Evolutionary conservation across 2,113 vertebrate species (phyloP).

Genomic region (Lamprotornis superbus): DNA sequence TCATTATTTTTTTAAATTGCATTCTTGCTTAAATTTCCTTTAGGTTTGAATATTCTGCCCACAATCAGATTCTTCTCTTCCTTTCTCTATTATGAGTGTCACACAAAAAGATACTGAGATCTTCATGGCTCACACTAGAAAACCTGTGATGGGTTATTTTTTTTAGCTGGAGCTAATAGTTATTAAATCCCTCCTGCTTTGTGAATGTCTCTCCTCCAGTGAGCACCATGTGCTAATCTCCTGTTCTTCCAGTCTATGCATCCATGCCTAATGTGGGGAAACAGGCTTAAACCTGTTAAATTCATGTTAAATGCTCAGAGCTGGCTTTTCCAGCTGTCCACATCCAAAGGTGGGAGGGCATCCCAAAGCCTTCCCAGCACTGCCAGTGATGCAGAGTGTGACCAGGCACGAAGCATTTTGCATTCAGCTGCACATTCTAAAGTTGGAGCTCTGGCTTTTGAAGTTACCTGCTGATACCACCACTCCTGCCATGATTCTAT

Average conservation of each 20-base stretch:
- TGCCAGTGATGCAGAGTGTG: neutral
- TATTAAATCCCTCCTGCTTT: slow-evolving; percentile 4
- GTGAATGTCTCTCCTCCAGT: neutral
- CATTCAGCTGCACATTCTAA: neutral
- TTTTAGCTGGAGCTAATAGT: neutral
- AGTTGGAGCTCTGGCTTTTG: neutral
- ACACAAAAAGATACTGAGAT: neutral
- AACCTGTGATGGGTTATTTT: neutral
- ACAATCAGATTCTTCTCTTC: neutral
- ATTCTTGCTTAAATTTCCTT: neutral
- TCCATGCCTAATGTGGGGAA: slow-evolving; percentile 56
- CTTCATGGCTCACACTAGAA: neutral
- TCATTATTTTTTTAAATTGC: neutral
- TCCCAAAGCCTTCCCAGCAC: neutral
- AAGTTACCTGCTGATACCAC: neutral
- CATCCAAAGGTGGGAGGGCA: slow-evolving; percentile 10
- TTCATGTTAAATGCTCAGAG: neutral
- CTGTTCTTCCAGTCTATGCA: slow-evolving; percentile 48
- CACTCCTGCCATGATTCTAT: neutral
- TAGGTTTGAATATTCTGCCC: neutral
- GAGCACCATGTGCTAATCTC: slow-evolving; percentile 37
- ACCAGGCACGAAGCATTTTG: neutral
- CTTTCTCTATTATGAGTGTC: neutral
- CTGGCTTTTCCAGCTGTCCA: neutral
- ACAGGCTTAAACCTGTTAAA: slow-evolving; percentile 57